Evolutionary conservation across 2,113 vertebrate species (phyloP), one percentile per base, ranked within the genome.

Genomic region (Dipodomys merriami): DNA sequence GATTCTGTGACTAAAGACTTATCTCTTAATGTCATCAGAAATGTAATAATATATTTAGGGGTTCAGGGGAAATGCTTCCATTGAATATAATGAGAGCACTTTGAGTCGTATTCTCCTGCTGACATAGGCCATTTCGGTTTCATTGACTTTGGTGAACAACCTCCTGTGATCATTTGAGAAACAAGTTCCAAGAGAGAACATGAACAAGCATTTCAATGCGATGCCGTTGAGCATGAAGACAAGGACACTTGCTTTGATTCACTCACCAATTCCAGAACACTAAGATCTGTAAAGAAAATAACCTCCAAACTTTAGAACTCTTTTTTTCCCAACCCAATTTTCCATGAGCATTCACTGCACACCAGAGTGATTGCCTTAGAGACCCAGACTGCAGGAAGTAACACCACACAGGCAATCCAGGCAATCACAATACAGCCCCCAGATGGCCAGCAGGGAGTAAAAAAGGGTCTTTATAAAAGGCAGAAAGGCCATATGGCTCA

Each of bases 121-220:
- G 95, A 96, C 93, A 96, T 25, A 90, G 87, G 81, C 71, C 95
- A 88, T 93, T 96, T 94, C 87, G 44, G 71, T 96, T 96, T 78
- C 94, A 93, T 69, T 88, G 93, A 96, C 95, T 96, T 96, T 91
- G 79, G 78, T 86, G 90, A 94, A 93, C 91, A 94, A 95, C 93
- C 76, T 95, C 90, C 44, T n/a, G 30, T 72, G 90, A 91, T 25
- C 86, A 20, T 83, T 86, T 78, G 20, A 87, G 85, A 93, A 93
- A 83, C 79, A 90, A 93, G 46, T 94, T 85, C 90, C 86, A 86
- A 79, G 85, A 87, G 95, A 88, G 76, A 93, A 86, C 67, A 16
- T 83, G 83, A 90, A 68, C 62, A 57, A 72, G 74, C 7, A 29
- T 91, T 79, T 53, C 74, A 78, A 60, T 25, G 71, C 76, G 73